phyloP scores from a whole-genome alignment of 2,797 vertebrate species.

The Enteromius radiatus region DNA sequence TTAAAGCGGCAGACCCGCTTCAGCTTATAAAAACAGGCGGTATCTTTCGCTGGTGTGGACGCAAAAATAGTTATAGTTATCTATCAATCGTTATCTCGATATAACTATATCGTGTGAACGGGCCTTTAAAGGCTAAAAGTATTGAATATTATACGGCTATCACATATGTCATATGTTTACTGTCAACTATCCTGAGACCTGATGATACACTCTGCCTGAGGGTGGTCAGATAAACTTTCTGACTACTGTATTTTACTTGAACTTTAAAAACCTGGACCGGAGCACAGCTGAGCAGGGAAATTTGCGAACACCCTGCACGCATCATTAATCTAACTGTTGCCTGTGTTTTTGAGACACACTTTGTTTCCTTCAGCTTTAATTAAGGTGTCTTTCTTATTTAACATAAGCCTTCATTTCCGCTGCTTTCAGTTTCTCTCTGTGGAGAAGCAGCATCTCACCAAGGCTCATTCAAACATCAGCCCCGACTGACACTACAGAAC shows the following conservation, averaged over 20 bases:
- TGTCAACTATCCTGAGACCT: not conserved
- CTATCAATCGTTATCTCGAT: too few relatives aligned
- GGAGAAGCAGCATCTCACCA: not conserved
- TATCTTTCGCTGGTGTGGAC: too few relatives aligned
- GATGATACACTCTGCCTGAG: slow-evolving; percentile 47
- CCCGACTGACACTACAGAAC: not conserved
- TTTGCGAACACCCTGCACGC: slow-evolving; percentile 60
- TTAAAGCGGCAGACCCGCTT: too few relatives aligned
- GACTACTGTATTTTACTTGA: slow-evolving; percentile 22
- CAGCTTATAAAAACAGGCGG: too few relatives aligned
- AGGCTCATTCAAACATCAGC: not conserved
- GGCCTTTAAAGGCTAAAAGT: not conserved
- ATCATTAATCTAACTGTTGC: slow-evolving; percentile 72
- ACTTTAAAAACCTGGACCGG: not conserved
- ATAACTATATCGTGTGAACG: too few relatives aligned
- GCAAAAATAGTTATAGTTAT: too few relatives aligned
- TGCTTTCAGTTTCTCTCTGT: slow-evolving; percentile 63
- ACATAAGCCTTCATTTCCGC: slow-evolving; percentile 68
- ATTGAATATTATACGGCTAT: not conserved
- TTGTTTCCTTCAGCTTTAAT: slow-evolving; percentile 72
- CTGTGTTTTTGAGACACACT: not conserved
- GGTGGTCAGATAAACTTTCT: slow-evolving; percentile 46
- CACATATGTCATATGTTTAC: slow-evolving; percentile 28
- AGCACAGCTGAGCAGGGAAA: slow-evolving; percentile 1
- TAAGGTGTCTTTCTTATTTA: slow-evolving; percentile 72